Evolutionary conservation across 2,797 vertebrate species (phyloP), one percentile per base, ranked within the genome.

Genomic region (Staurois parvus): DNA sequence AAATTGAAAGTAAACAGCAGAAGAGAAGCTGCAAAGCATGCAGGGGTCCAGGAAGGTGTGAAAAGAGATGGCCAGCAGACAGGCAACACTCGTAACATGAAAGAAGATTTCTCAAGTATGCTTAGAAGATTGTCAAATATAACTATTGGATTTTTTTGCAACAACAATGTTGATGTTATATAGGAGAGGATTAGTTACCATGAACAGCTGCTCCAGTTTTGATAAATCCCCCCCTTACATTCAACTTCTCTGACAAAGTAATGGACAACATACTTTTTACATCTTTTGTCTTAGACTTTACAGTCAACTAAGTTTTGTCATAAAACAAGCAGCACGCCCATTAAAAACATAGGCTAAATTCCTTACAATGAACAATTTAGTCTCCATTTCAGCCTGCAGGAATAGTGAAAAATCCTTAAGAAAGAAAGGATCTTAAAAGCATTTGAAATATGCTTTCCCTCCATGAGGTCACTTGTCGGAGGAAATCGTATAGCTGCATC

Each of bases 361-460:
- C 85, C 79, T 87, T 75, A 74, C 70, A 17, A 66, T 72, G 37
- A 42, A 79, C 80, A 52, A 68, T 83, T 83, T 74, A 79, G 68
- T 79, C 82, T 83, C 68, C 85, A 83, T 87, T 87, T 79, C 81
- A 83, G 76, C 70, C 81, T 13, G 24, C 70, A 68, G 75, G 80
- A 32, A 68, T 68, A 74, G 37, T n/a, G 62, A 24, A 83, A 83
- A 45, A 45, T 62, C 76, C 59, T 66, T 83, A 21, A 21, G 37
- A 67, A 0, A 0, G 15, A 74, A 88, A 69, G 29, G 6, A 32
- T 72, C 76, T 86, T 81, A 76, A 17, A 89, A 85, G 8, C 83
- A 79, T 74, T 86, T 79, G 76, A 76, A 88, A 67, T 30, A 84
- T 67, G 26, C 9, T 86, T 82, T 80, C 89, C 87, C 84, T 78